phyloP scores from a whole-genome alignment of 2,113 vertebrate species.

The Apus apus region DNA sequence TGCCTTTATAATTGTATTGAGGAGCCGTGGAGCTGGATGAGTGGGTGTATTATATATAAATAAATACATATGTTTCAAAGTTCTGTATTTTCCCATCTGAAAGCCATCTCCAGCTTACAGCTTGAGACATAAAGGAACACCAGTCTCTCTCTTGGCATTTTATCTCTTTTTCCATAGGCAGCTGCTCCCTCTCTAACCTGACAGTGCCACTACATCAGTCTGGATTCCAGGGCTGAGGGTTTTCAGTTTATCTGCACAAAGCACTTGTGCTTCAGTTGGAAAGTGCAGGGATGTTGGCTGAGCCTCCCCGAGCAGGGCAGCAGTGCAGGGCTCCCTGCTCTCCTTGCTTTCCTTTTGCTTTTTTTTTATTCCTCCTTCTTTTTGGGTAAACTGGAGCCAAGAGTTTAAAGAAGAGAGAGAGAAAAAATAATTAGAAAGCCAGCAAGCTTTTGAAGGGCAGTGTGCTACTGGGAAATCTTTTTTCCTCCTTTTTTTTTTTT shows the following conservation, averaged over 20 bases:
- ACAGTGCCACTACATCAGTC: not conserved
- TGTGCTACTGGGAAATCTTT: not conserved
- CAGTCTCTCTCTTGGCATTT: not conserved
- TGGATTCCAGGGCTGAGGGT: constrained; percentile 25
- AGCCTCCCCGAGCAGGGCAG: not conserved
- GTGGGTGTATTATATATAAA: not conserved
- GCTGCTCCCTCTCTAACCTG: constrained; percentile 36
- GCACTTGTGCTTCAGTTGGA: constrained; percentile 49
- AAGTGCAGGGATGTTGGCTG: not conserved
- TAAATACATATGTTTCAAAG: not conserved
- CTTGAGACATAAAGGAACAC: not conserved
- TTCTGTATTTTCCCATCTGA: not conserved
- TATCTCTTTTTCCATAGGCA: constrained; percentile 46
- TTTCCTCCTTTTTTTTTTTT: not conserved
- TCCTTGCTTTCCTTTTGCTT: not conserved
- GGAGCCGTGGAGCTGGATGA: rapidly evolving
- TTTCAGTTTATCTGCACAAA: constrained; percentile 54
- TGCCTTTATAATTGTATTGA: not conserved
- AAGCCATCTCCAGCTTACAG: not conserved
- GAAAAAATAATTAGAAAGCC: not conserved
- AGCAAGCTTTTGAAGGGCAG: not conserved
- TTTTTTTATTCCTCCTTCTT: not conserved
- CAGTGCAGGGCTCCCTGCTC: not conserved
- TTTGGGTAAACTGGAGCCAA: not conserved
- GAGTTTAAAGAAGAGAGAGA: not conserved